Percentiles rank a stretch among this genome's conserved stretches.
phyloP scores from a whole-genome alignment of 2,888 invertebrate species.

The Andrena praecox region DNA sequence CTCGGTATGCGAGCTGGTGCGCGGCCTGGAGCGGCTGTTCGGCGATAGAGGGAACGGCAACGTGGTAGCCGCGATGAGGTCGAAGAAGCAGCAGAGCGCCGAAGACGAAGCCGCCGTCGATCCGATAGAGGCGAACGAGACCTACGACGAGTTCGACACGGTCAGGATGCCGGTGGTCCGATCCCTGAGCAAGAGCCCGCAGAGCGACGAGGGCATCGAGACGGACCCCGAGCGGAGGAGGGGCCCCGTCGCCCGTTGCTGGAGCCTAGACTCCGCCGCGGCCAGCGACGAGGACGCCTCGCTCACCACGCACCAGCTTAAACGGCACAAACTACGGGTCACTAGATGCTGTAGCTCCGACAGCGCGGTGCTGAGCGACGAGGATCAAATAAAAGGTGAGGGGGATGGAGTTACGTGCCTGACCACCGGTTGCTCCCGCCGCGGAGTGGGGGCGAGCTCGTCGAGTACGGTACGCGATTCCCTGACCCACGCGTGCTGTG shows the following conservation, averaged over 20 bases:
- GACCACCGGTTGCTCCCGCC: slow-evolving; percentile 40
- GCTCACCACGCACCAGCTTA: slow-evolving; percentile 60
- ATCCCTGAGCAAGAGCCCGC: slow-evolving; percentile 78
- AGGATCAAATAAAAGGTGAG: slow-evolving; percentile 84
- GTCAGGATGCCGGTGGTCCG: slow-evolving; percentile 74
- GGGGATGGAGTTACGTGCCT: slow-evolving; percentile 25
- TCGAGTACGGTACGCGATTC: slow-evolving; percentile 37
- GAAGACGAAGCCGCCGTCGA: slow-evolving; percentile 50
- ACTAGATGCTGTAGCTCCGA: slow-evolving; percentile 86
- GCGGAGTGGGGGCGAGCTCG: slow-evolving; percentile 9
- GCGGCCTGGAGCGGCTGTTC: slow-evolving; percentile 50
- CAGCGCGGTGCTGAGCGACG: slow-evolving; percentile 86
- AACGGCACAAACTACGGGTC: slow-evolving; percentile 78
- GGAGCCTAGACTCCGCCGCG: slow-evolving; percentile 86
- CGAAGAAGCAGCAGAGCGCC: slow-evolving; percentile 55
- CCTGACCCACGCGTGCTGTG: slow-evolving; percentile 44
- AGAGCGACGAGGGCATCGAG: slow-evolving; percentile 83
- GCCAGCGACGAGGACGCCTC: slow-evolving; percentile 85
- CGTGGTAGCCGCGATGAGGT: slow-evolving; percentile 65
- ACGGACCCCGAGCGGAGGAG: slow-evolving; percentile 75
- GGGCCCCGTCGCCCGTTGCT: slow-evolving; percentile 81
- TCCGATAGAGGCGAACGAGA: slow-evolving; percentile 74
- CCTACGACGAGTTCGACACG: slow-evolving; percentile 78
- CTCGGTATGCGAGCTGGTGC: slow-evolving; percentile 59
- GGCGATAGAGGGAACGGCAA: slow-evolving; percentile 37